Percentiles rank a stretch among this genome's conserved stretches.
Evolutionary conservation across 2,888 invertebrate species (phyloP).

Genomic region (Lasius fuliginosus): DNA sequence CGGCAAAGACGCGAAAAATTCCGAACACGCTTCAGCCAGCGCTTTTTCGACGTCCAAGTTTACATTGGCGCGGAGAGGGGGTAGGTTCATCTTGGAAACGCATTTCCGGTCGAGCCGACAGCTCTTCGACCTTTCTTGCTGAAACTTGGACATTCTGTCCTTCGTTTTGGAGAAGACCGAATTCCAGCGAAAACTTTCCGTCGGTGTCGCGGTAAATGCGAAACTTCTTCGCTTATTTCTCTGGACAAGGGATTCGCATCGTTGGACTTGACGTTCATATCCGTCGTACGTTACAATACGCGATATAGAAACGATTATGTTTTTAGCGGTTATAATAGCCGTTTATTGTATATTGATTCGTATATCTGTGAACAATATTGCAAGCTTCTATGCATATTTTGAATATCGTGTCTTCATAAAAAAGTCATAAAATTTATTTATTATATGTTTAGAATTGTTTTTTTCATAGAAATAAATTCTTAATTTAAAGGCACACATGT

Average conservation of each 20-base stretch:
- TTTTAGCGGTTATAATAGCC: not conserved
- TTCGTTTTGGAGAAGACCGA: slow-evolving; percentile 50
- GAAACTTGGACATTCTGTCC: slow-evolving; percentile 60
- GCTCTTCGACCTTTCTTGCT: slow-evolving; percentile 64
- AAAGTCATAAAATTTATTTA: not conserved
- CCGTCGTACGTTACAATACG: slow-evolving; percentile 29
- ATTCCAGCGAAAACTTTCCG: slow-evolving; percentile 55
- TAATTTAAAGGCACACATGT: not conserved
- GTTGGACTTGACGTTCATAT: slow-evolving; percentile 45
- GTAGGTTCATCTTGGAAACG: slow-evolving; percentile 71
- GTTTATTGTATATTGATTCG: not conserved
- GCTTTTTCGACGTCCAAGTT: slow-evolving; percentile 55
- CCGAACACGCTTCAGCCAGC: slow-evolving; percentile 49
- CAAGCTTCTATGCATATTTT: not conserved
- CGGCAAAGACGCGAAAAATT: slow-evolving; percentile 51
- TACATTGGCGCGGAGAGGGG: slow-evolving; percentile 10
- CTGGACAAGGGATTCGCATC: slow-evolving; percentile 44
- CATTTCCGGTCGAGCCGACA: slow-evolving; percentile 71
- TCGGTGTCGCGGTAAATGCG: slow-evolving; percentile 53
- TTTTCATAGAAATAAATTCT: not conserved
- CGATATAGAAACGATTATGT: slow-evolving; percentile 9
- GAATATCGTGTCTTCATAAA: not conserved
- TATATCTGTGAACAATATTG: not conserved
- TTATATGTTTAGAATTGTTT: not conserved
- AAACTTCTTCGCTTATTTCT: slow-evolving; percentile 47